Evolutionary conservation across 2,888 invertebrate genomes (phyloP), one percentile per base, ranked within the genome.

Genomic region (Malthinus flaveolus): DNA sequence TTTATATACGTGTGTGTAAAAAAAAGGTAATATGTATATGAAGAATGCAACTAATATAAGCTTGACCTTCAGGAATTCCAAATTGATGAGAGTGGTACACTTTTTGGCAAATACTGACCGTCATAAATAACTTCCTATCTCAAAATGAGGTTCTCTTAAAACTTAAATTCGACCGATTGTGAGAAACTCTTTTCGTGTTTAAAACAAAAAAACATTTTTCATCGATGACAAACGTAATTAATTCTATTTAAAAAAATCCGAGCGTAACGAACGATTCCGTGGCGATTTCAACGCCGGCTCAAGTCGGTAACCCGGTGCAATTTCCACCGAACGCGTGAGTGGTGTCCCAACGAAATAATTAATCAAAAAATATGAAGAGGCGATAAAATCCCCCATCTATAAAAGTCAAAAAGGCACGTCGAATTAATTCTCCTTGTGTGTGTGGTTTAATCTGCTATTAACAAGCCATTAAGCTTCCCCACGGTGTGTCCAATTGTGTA

Each of bases 401-500:
- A 54, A 53, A 59, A 59, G 59, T 59, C 59, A 55, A 58, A 53
- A 49, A 23, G 39, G 58, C 53, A 50, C 50, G 59, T 59, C 59
- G 56, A 50, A 59, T 56, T 59, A 50, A 52, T 59, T 47, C 44
- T 53, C 45, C 54, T 61, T 58, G 53, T 58, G 50, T 58, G 53
- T 58, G 50, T 45, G 36, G 45, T 58, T 57, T 61, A 61, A 58
- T 61, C 61, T 36, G 51, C 55, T 58, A 58, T 61, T 61, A 61
- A 61, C 61, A 55, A 58, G 58, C 55, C 61, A 61, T 61, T 58
- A 61, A 56, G 58, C 48, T 53, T 57, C 50, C 58, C 57, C 50
- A 61, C 56, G 52, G 65, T 59, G 65, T 59, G 59, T 49, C 64
- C 62, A 65, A 59, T 66, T 66, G 66, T 23, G 23, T 63, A 66